Evolutionary conservation across 2,797 vertebrate species (phyloP).

Genomic region (Macrochelys suwanniensis): DNA sequence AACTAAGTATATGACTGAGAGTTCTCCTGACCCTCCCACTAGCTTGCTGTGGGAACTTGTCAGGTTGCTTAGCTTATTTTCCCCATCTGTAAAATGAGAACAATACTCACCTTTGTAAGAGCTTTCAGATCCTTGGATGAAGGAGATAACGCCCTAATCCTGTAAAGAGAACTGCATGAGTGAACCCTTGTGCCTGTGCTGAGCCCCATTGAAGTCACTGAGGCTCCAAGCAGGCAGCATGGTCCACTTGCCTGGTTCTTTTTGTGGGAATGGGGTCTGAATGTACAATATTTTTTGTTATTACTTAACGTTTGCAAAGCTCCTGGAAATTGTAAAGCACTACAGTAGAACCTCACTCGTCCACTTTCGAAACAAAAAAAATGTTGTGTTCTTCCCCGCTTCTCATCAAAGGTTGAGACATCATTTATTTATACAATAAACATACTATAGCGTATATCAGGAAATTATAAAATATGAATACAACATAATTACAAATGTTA

Average conservation of each 20-base stretch:
- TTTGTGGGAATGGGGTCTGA: background rate
- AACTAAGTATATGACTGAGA: background rate
- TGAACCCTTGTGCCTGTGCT: background rate
- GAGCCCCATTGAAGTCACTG: background rate
- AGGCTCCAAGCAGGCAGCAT: background rate
- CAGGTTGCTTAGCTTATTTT: background rate
- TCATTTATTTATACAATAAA: background rate
- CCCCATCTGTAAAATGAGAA: background rate
- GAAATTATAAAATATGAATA: background rate
- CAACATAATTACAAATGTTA: background rate
- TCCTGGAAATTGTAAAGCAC: background rate
- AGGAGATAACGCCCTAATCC: background rate
- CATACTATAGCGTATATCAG: background rate
- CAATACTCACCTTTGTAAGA: background rate
- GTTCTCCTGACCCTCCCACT: background rate
- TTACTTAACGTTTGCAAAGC: background rate
- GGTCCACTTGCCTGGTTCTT: background rate
- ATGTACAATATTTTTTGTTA: background rate
- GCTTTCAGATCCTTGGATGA: background rate
- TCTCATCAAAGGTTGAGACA: background rate
- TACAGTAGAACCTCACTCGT: background rate
- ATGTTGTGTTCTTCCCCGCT: background rate
- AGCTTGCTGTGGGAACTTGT: background rate
- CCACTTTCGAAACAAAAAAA: background rate
- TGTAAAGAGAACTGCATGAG: background rate